phyloP scores from a whole-genome alignment of 2,888 invertebrate genomes.

The Megaustenia siamemsis region DNA sequence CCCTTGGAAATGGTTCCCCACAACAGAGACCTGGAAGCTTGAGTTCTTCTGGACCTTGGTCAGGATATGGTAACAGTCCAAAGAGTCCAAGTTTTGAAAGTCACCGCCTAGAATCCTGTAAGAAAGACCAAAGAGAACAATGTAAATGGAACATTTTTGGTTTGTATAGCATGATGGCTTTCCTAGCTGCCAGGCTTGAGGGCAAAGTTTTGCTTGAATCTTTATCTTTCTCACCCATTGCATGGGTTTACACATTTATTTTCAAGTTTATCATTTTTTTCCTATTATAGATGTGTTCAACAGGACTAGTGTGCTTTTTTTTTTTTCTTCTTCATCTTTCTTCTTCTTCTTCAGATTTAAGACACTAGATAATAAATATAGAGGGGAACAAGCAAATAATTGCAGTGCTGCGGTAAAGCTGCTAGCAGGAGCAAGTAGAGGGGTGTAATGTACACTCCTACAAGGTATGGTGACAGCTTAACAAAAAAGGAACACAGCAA shows the following conservation, averaged over 20 bases:
- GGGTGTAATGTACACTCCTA: too few species aligned
- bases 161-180: constrained; percentile 35
- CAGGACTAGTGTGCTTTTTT: too few species aligned
- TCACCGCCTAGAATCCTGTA: constrained; percentile 44
- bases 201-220: neutral
- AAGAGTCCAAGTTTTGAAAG: constrained; percentile 39
- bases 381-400: too few species aligned
- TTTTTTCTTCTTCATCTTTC: too few species aligned
- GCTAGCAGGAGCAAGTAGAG: too few species aligned
- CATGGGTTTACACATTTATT: neutral
- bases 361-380: too few species aligned
- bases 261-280: too few species aligned
- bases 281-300: neutral
- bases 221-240: neutral
- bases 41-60: neutral
- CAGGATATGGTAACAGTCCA: neutral
- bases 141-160: constrained; percentile 40
- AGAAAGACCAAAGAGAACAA: constrained; percentile 34
- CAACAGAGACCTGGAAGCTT: constrained; percentile 38
- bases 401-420: too few species aligned
- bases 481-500: too few species aligned
- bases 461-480: too few species aligned
- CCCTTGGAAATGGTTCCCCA: constrained; percentile 18
- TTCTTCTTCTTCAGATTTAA: too few species aligned
- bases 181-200: constrained; percentile 30